Evolutionary conservation across 2,888 invertebrate genomes (phyloP).

Genomic region (Himalopsyche kuldschensis): DNA sequence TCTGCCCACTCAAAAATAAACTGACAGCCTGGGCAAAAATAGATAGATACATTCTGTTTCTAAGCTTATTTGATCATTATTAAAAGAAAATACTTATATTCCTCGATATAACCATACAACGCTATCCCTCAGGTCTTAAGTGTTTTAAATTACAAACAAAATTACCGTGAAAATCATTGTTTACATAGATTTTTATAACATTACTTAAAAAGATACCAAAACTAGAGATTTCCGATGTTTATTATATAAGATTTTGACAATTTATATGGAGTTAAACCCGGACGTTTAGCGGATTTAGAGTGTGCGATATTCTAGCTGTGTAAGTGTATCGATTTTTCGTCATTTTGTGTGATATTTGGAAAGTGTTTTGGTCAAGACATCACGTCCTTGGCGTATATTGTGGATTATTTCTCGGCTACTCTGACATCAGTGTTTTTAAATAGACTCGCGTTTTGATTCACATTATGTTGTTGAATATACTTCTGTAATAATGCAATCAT

Average conservation of each 20-base stretch:
- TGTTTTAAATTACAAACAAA: neutral
- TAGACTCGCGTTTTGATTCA: conserved; percentile 27
- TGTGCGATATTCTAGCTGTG: neutral
- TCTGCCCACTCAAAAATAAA: neutral
- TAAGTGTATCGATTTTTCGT: neutral
- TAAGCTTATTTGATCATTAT: neutral
- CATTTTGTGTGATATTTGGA: neutral
- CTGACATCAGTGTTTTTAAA: conserved; percentile 36
- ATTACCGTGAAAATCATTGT: neutral
- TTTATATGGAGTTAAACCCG: neutral
- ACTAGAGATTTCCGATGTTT: neutral
- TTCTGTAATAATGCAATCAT: neutral
- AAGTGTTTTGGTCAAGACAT: neutral
- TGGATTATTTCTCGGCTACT: neutral
- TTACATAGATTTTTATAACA: neutral
- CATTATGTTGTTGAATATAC: neutral
- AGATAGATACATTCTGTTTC: neutral
- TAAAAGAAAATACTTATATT: neutral
- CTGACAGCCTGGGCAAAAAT: neutral
- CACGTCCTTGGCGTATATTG: neutral
- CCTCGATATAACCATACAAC: neutral
- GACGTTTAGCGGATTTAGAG: neutral
- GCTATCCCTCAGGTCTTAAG: neutral
- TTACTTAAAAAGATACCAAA: neutral
- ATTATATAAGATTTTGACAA: neutral